phyloP scores from a whole-genome alignment of 2,888 invertebrate genomes.

The Morpho achilles region DNA sequence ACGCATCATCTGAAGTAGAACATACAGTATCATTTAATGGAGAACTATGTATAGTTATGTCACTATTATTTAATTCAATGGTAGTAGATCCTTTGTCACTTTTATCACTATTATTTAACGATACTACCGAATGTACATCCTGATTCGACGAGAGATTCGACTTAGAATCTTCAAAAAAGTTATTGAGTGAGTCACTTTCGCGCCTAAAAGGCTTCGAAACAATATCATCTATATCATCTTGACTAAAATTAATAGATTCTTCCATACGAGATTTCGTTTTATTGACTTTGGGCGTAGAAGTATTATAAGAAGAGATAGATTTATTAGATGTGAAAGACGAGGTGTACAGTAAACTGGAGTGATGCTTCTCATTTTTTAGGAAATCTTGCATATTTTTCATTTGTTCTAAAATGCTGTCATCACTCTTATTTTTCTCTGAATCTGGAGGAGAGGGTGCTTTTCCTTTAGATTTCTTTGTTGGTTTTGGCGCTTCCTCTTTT shows the following conservation, averaged over 20 bases:
- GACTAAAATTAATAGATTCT: constrained; percentile 66
- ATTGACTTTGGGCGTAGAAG: constrained; percentile 71
- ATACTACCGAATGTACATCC: constrained; percentile 64
- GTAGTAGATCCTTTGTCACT: constrained; percentile 80
- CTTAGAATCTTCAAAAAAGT: constrained; percentile 67
- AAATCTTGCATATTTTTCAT: constrained; percentile 62
- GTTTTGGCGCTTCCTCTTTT: constrained; percentile 58
- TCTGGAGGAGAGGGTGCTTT: constrained; percentile 87
- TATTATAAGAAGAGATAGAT: constrained; percentile 51
- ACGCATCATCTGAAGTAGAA: constrained; percentile 67
- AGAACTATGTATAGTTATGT: constrained; percentile 86
- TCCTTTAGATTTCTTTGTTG: constrained; percentile 82
- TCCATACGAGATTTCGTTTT: constrained; percentile 59
- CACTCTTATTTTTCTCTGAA: constrained; percentile 65
- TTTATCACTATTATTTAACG: constrained; percentile 69
- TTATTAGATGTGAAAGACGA: constrained; percentile 38
- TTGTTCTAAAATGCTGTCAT: constrained; percentile 69
- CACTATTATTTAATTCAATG: constrained; percentile 86
- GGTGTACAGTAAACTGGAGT: constrained; percentile 59
- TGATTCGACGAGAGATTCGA: constrained; percentile 71
- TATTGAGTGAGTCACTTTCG: constrained; percentile 72
- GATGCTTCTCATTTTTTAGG: constrained; percentile 62
- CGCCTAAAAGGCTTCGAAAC: constrained; percentile 69
- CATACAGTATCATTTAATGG: constrained; percentile 74
- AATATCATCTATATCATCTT: constrained; percentile 77